Evolutionary conservation across 2,113 vertebrate genomes (phyloP).

Genomic region (Cercopithecus mona): DNA sequence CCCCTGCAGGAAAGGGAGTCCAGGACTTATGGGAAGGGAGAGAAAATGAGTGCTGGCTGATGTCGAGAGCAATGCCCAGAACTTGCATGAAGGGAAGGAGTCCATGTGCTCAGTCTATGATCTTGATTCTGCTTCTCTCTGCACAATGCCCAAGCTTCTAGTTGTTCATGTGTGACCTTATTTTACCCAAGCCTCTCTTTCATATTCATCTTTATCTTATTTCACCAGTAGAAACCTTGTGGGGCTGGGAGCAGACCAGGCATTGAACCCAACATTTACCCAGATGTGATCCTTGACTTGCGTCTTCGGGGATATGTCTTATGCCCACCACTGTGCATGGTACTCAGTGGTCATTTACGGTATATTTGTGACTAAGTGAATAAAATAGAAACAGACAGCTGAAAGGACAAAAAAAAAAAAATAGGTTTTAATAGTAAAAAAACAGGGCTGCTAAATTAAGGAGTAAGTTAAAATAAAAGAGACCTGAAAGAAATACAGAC

Average conservation of each 20-base stretch:
- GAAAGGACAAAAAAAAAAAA: background rate
- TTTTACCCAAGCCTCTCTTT: background rate
- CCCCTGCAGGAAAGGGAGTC: background rate
- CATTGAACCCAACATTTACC: background rate
- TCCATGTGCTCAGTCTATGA: background rate
- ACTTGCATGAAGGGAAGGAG: background rate
- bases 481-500: background rate
- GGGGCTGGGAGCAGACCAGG: background rate
- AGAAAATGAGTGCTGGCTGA: background rate
- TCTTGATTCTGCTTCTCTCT: background rate
- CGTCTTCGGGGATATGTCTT: background rate
- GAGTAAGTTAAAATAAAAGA: background rate
- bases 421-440: background rate
- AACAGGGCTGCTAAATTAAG: background rate
- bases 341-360: background rate
- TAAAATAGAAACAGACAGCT: background rate
- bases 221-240: background rate
- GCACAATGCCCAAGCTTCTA: background rate
- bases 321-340: background rate
- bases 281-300: background rate
- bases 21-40: background rate
- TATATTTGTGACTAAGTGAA: background rate
- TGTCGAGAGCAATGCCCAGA: background rate
- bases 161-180: background rate
- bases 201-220: background rate